phyloP scores from a whole-genome alignment of 2,888 invertebrate genomes.

The Limnephilus auricula region DNA sequence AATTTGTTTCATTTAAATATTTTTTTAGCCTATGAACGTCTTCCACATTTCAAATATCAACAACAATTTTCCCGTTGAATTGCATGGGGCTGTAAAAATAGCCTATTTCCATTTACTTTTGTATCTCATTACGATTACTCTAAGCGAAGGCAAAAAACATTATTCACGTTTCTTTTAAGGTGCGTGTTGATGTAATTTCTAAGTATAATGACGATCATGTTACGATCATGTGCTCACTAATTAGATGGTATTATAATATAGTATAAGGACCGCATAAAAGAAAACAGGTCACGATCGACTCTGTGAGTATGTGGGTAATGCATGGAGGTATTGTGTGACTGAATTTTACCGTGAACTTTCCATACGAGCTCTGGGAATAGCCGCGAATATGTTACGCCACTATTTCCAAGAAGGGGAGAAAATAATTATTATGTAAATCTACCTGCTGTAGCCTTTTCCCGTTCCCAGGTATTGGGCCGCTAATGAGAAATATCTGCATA shows the following conservation, averaged over 20 bases:
- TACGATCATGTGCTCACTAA: neutral
- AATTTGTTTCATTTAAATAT: too few species aligned
- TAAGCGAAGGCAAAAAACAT: neutral
- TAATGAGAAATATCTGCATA: neutral
- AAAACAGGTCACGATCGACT: neutral
- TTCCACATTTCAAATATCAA: too few species aligned
- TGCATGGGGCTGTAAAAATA: too few species aligned
- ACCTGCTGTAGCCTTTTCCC: neutral
- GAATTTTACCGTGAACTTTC: neutral
- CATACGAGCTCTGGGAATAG: neutral
- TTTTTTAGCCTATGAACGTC: too few species aligned
- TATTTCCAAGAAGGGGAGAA: neutral
- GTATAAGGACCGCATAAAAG: neutral
- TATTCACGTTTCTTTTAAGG: neutral
- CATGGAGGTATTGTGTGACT: neutral
- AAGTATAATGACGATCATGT: neutral
- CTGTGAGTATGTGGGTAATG: neutral
- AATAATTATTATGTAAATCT: neutral
- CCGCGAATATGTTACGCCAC: neutral
- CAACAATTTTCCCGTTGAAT: too few species aligned
- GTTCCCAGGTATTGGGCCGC: neutral
- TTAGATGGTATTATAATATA: neutral
- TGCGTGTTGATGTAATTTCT: neutral
- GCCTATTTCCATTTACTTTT: neutral
- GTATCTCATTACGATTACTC: neutral